A percentile compares a stretch with the other conserved stretches of the same genome.
These are phyloP conservation scores for Diachasma alloeum DNA, from an alignment of 1,140 invertebrate species.

Conservation along the genomic window DNA sequence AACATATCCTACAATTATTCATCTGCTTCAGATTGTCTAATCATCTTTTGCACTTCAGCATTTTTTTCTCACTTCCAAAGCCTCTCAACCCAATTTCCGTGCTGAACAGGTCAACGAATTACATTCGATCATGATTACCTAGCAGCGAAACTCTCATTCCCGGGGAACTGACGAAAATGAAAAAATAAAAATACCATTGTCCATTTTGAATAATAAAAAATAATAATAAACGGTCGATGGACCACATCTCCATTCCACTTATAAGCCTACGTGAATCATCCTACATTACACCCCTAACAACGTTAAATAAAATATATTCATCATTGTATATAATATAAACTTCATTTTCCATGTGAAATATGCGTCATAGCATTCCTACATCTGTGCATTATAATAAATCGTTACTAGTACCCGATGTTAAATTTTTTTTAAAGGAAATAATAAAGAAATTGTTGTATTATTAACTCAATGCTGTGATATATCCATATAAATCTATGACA, in stretches of 20 bases:
- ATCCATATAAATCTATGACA: background rate
- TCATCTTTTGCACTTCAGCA: no score
- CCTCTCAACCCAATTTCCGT: no score
- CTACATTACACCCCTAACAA: slow-evolving; percentile 42
- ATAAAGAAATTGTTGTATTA: slow-evolving; percentile 35
- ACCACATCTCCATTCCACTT: background rate
- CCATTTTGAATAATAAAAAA: slow-evolving; percentile 22
- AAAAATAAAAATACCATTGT: slow-evolving; percentile 7
- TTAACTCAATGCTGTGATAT: background rate
- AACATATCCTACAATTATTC: no score
- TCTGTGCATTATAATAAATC: slow-evolving; percentile 14
- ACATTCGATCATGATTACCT: no score
- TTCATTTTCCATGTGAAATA: slow-evolving; percentile 9
- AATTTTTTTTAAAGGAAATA: slow-evolving; percentile 34
- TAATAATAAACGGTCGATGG: background rate
- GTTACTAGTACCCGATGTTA: slow-evolving; percentile 54
- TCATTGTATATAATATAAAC: slow-evolving; percentile 42
- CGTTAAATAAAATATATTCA: slow-evolving; percentile 55
- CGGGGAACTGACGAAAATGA: background rate
- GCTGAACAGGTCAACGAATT: no score
- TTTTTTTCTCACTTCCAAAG: no score
- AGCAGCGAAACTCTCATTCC: no score
- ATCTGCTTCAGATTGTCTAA: no score
- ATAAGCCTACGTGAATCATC: slow-evolving; percentile 28
- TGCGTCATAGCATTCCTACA: background rate